phyloP scores from a whole-genome alignment of 1,140 invertebrate species.

The Drosophila grimshawi region DNA sequence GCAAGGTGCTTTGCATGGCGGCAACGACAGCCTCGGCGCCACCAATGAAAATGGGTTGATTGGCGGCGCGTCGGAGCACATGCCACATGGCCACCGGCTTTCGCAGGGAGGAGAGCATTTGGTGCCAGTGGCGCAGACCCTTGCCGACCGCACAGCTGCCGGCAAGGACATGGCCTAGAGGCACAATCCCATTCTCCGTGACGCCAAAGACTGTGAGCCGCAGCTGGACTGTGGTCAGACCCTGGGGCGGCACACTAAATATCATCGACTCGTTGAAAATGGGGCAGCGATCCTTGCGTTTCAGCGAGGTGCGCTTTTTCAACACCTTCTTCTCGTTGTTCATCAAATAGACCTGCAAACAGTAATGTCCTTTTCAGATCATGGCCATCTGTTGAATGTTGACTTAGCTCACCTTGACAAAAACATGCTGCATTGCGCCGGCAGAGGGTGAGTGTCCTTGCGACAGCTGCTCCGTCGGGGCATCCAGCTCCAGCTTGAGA shows the following conservation, averaged over 20 bases:
- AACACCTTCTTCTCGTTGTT: conserved; percentile 91
- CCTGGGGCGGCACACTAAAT: conserved; percentile 89
- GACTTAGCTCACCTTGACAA: conserved; percentile 67
- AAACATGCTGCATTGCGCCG: conserved; percentile 63
- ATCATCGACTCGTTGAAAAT: conserved; percentile 93
- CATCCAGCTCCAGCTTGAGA: conserved; percentile 86
- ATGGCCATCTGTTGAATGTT: conserved; percentile 5
- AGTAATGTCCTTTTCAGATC: background rate
- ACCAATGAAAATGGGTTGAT: conserved; percentile 76
- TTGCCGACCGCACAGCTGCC: conserved; percentile 89
- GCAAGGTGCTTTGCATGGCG: conserved; percentile 75
- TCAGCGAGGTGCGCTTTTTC: conserved; percentile 90
- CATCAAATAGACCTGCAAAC: conserved; percentile 88
- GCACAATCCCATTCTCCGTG: conserved; percentile 85
- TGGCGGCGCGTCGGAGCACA: conserved; percentile 86
- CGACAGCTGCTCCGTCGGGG: conserved; percentile 37
- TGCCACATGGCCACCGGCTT: conserved; percentile 95
- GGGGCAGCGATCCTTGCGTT: conserved; percentile 89
- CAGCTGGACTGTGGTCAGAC: conserved; percentile 88
- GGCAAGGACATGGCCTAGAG: conserved; percentile 90
- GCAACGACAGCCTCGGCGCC: conserved; percentile 78
- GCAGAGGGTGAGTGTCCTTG: conserved; percentile 86
- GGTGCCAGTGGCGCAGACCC: conserved; percentile 92
- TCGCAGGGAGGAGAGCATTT: conserved; percentile 92
- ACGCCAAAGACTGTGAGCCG: conserved; percentile 89